phyloP scores from a whole-genome alignment of 2,888 invertebrate species.

The Diarsia mendica region DNA sequence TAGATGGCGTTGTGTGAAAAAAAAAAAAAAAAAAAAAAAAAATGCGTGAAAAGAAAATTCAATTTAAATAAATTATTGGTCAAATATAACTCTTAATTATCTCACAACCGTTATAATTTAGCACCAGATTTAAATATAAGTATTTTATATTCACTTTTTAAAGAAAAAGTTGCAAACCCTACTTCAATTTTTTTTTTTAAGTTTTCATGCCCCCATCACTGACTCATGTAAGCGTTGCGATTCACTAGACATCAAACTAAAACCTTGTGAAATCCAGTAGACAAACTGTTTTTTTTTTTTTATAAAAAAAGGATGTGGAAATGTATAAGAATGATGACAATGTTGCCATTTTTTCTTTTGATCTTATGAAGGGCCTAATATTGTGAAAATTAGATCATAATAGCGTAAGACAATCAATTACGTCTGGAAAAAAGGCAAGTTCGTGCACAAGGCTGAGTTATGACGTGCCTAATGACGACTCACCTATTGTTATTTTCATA shows the following conservation, averaged over 20 bases:
- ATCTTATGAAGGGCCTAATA: neutral
- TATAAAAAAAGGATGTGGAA: slow-evolving; percentile 14
- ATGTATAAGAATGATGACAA: slow-evolving; percentile 17
- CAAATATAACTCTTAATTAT: too few relatives aligned
- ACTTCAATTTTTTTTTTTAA: slow-evolving; percentile 4
- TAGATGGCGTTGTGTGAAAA: too few relatives aligned
- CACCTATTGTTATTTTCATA: too few relatives aligned
- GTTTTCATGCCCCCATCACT: slow-evolving; percentile 1
- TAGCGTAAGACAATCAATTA: too few relatives aligned
- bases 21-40: too few relatives aligned
- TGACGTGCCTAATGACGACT: too few relatives aligned
- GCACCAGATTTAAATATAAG: neutral
- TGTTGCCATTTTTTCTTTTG: slow-evolving; percentile 8
- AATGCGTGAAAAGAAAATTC: too few relatives aligned
- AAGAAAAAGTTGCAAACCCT: neutral
- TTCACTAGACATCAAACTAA: slow-evolving; percentile 19
- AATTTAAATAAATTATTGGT: too few relatives aligned
- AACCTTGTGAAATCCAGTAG: neutral
- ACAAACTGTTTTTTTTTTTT: too few relatives aligned
- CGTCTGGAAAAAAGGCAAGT: too few relatives aligned
- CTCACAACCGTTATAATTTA: neutral
- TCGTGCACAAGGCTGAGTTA: too few relatives aligned
- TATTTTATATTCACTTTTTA: slow-evolving; percentile 12
- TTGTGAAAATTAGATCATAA: too few relatives aligned
- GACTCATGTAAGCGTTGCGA: slow-evolving; percentile 17